These are phyloP conservation scores for Capricornis sumatraensis DNA, from an alignment of 2,113 vertebrate genomes.

Conservation along the genomic window DNA sequence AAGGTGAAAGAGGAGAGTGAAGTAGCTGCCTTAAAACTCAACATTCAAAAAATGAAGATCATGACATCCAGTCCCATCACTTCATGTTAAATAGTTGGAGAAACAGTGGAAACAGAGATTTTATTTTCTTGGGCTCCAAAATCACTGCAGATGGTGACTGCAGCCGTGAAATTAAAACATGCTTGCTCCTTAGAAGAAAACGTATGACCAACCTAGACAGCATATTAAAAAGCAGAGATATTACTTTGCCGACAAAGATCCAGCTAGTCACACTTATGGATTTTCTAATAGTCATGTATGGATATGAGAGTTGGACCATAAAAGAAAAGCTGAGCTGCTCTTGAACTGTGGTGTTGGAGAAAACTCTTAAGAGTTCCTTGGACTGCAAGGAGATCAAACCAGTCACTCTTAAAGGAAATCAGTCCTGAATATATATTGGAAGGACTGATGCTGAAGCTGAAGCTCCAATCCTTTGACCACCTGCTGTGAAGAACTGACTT, in stretches of 20 bases:
- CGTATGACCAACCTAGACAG: background rate
- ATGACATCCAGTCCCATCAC: background rate
- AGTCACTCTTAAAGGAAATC: background rate
- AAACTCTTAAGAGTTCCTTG: background rate
- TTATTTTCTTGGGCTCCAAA: background rate
- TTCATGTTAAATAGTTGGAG: background rate
- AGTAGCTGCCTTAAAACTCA: background rate
- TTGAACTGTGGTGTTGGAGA: background rate
- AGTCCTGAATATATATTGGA: background rate
- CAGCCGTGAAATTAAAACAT: background rate
- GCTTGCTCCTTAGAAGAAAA: background rate
- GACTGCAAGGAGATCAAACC: background rate
- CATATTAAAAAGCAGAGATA: background rate
- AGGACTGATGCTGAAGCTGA: background rate
- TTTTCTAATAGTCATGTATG: background rate
- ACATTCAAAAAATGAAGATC: background rate
- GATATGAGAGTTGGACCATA: background rate
- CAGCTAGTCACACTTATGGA: background rate
- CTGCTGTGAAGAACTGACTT: background rate
- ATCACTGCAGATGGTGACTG: background rate
- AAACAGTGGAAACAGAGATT: background rate
- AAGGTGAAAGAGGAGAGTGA: background rate
- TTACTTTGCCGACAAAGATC: background rate
- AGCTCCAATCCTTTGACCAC: background rate
- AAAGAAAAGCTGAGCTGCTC: background rate